Evolutionary conservation across 1,140 invertebrate genomes (phyloP).

Genomic region (Tyrophagus putrescentiae): DNA sequence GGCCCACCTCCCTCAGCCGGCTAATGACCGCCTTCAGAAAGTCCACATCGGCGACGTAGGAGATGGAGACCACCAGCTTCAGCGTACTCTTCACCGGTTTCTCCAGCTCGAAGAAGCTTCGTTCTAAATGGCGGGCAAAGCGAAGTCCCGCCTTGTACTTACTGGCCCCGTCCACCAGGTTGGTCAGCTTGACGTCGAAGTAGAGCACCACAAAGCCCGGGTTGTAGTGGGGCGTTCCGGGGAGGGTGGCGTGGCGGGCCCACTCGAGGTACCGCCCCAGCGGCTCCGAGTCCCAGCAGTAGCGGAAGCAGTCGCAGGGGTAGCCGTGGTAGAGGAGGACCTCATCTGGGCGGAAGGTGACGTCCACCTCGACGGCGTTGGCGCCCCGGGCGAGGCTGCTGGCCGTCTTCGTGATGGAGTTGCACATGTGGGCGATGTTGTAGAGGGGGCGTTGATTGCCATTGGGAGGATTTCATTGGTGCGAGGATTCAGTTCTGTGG

Average conservation of each 20-base stretch:
- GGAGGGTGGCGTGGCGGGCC: conserved; percentile 21
- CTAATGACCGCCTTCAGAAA: conserved; percentile 18
- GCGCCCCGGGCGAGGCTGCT: conserved; percentile 26
- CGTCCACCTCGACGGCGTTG: conserved; percentile 28
- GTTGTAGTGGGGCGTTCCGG: conserved; percentile 21
- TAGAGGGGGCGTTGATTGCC: conserved; percentile 26
- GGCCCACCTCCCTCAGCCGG: conserved; percentile 1
- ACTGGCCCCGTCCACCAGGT: not conserved
- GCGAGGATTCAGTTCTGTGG: not conserved
- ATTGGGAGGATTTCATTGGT: not conserved
- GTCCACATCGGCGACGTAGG: conserved; percentile 16
- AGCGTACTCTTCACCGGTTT: conserved; percentile 1
- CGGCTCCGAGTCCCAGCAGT: conserved; percentile 22
- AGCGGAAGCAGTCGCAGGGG: conserved; percentile 29
- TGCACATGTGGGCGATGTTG: conserved; percentile 29
- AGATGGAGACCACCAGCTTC: conserved; percentile 20
- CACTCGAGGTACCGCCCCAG: conserved; percentile 22
- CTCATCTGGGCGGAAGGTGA: conserved; percentile 26
- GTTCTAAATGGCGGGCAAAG: conserved; percentile 7
- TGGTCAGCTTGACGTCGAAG: conserved; percentile 25
- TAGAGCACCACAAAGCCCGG: conserved; percentile 19
- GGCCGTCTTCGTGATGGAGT: conserved; percentile 27
- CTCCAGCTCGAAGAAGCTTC: not conserved
- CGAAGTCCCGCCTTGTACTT: not conserved
- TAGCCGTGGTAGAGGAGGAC: conserved; percentile 26